Evolutionary conservation across 2,797 vertebrate genomes (phyloP).

Genomic region (Eulemur coronatus): DNA sequence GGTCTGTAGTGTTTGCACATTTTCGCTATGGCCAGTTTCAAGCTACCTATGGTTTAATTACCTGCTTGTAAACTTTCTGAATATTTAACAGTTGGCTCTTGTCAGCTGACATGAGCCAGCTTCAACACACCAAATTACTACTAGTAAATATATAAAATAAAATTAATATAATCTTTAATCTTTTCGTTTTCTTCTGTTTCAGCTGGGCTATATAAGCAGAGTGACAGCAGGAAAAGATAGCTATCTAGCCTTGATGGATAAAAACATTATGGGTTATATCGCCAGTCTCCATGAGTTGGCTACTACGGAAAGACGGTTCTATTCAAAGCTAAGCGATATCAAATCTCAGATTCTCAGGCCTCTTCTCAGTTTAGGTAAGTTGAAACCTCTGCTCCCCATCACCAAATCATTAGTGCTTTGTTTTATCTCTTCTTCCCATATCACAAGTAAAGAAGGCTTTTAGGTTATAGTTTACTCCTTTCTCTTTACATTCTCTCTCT

Average conservation of each 20-base stretch:
- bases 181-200: slow-evolving; percentile 63
- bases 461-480: background rate
- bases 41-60: background rate
- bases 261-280: slow-evolving; percentile 95
- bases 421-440: slow-evolving; percentile 27
- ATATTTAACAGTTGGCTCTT: background rate
- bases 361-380: slow-evolving; percentile 93
- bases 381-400: rapidly evolving
- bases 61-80: slow-evolving; percentile 5
- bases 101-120: background rate
- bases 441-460: background rate
- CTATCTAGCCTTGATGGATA: slow-evolving; percentile 91
- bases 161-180: slow-evolving; percentile 19
- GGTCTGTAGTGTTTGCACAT: background rate
- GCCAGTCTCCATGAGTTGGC: slow-evolving; percentile 96
- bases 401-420: background rate
- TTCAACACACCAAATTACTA: background rate
- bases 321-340: slow-evolving; percentile 92
- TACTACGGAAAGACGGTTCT: slow-evolving; percentile 93
- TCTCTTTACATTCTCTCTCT: background rate
- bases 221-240: slow-evolving; percentile 90
- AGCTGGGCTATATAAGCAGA: slow-evolving; percentile 95
- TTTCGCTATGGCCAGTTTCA: background rate
- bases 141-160: background rate
- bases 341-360: slow-evolving; percentile 93